phyloP scores from a whole-genome alignment of 2,888 invertebrate genomes.

The Strigamia crassipes region DNA sequence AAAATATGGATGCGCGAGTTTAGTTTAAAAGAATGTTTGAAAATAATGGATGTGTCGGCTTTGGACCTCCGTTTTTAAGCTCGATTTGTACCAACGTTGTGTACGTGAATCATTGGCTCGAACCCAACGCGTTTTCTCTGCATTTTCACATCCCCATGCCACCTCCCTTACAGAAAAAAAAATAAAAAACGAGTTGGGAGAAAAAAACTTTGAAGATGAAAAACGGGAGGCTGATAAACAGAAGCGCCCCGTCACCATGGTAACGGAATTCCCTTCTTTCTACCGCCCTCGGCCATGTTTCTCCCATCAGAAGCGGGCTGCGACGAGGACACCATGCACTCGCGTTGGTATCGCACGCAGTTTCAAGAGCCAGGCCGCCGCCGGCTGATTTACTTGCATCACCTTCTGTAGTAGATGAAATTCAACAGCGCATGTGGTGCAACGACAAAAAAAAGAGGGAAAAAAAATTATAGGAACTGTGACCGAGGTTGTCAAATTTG shows the following conservation, averaged over 20 bases:
- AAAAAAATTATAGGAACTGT: background rate
- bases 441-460: background rate
- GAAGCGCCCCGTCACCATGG: constrained; percentile 17
- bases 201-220: constrained; percentile 31
- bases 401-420: background rate
- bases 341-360: constrained; percentile 23
- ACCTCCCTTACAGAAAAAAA: background rate
- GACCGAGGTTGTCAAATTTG: constrained; percentile 35
- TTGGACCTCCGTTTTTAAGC: constrained; percentile 39
- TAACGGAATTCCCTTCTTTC: constrained; percentile 25
- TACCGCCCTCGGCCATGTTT: constrained; percentile 40
- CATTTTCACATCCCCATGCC: background rate
- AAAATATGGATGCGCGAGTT: constrained; percentile 3
- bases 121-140: constrained; percentile 29
- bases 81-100: constrained; percentile 27
- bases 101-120: constrained; percentile 31
- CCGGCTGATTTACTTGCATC: constrained; percentile 38
- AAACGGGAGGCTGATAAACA: constrained; percentile 42
- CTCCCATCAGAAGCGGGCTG: constrained; percentile 28
- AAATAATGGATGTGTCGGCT: constrained; percentile 37
- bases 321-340: constrained; percentile 17
- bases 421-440: background rate
- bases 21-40: constrained; percentile 28
- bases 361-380: constrained; percentile 7
- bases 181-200: background rate